Conservation (phyloP, 2,797 vertebrate species). For the Merluccius polli region DNA sequence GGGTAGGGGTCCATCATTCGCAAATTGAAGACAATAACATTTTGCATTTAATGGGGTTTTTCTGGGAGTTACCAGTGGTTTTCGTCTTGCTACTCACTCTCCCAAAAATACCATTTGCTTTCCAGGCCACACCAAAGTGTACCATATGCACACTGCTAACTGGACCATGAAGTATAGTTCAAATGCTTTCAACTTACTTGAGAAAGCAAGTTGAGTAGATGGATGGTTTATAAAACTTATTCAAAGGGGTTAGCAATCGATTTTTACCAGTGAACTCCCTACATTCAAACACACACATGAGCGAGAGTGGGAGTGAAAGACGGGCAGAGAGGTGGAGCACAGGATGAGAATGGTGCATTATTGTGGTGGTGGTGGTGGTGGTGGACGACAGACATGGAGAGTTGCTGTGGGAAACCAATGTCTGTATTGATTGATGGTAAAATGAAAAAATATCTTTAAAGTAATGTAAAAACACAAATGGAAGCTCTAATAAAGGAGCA, state of each 20-base stretch:
- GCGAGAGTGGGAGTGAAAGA: slow-evolving; percentile 51
- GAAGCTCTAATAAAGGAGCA: not conserved
- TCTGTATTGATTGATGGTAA: not conserved
- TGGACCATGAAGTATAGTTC: no score
- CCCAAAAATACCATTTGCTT: no score
- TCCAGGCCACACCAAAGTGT: no score
- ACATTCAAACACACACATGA: not conserved
- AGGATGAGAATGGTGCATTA: slow-evolving; percentile 59
- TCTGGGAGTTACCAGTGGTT: not conserved
- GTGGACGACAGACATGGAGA: slow-evolving; percentile 12
- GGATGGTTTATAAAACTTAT: no score
- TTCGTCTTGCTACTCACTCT: not conserved
- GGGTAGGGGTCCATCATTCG: not conserved
- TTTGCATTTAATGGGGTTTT: not conserved
- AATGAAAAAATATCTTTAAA: not conserved
- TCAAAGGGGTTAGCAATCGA: no score
- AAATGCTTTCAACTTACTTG: not conserved
- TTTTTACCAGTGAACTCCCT: slow-evolving; percentile 3
- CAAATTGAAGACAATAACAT: not conserved
- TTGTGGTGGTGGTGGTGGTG: slow-evolving; percentile 40
- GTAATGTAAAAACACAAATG: no score
- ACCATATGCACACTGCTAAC: no score
- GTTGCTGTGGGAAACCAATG: slow-evolving; percentile 20
- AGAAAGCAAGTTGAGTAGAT: not conserved
- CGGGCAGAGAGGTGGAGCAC: slow-evolving; percentile 69